Conservation (phyloP, 2,797 vertebrate genomes). For the Anguilla pacifica region DNA sequence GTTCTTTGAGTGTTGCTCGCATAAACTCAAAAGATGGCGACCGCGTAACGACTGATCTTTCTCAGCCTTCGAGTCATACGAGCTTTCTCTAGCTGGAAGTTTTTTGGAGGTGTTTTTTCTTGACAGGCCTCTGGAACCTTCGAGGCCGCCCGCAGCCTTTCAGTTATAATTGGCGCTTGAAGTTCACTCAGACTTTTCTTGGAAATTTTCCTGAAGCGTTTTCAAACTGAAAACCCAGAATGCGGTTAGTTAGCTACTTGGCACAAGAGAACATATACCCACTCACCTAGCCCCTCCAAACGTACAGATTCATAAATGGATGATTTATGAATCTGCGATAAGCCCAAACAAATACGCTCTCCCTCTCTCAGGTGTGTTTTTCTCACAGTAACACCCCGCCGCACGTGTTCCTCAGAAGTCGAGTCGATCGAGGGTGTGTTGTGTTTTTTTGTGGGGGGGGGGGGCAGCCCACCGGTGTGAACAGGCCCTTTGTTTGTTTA, state of each 20-base stretch:
- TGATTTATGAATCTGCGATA: neutral
- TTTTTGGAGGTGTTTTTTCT: neutral
- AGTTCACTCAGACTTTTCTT: neutral
- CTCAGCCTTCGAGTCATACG: neutral
- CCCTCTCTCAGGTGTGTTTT: neutral
- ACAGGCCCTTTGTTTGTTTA: neutral
- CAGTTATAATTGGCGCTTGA: neutral
- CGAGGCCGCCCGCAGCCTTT: neutral
- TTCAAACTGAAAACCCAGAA: neutral
- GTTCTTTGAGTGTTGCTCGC: neutral
- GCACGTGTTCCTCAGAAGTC: neutral
- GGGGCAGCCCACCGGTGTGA: neutral
- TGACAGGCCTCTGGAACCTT: neutral
- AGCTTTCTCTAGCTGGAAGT: neutral
- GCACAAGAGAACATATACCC: neutral
- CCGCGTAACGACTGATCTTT: neutral
- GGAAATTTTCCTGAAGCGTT: neutral
- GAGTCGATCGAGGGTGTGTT: neutral
- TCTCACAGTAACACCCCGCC: neutral
- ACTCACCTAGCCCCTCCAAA: neutral
- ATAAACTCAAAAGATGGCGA: neutral
- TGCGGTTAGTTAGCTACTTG: neutral
- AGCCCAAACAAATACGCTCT: neutral
- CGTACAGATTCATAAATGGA: neutral
- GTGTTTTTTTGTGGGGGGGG: neutral